Evolutionary conservation across 1,140 invertebrate species (phyloP), one percentile per base, ranked within the genome.

Genomic region (Cotesia chilonis): DNA sequence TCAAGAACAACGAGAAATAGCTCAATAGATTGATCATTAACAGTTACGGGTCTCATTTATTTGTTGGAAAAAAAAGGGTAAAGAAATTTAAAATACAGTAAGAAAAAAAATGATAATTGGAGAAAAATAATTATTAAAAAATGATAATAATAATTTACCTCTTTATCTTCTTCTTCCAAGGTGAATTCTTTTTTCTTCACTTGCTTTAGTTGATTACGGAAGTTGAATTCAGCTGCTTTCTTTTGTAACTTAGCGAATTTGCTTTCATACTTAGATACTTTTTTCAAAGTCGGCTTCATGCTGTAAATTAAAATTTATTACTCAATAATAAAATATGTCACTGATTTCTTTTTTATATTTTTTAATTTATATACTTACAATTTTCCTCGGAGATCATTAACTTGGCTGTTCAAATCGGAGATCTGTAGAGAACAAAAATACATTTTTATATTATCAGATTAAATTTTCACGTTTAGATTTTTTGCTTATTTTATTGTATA

Each of bases 181-280:
- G 95, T 97, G 90, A 98, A 99, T 89, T 99, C 97, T 91, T 98
- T 98, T 94, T 98, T 98, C 89, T 98, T 98, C 78, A 98, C 96
- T 81, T 96, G 94, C 89, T 99, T 99, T 83, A 99, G 92, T 89
- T 98, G 96, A 87, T 97, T 96, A 89, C 97, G 94, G 96, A 99
- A 99, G 92, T 98, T 98, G 89, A 98, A 96, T 89, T 98, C 96
- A 78, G 96, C 94, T 66, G 95, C 95, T 90, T 97, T 97, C 93
- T 97, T 98, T 89, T 98, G 95, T 73, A 97, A 92, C 88, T 97
- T 97, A 86, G 95, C 95, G 89, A 98, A 97, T 91, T 99, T 99
- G 92, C 97, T 98, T 90, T 99, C 98, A 89, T 99, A 99, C 91
- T 99, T 99, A 87, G 98, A 99, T 67, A 99, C 97, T 91, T 99